These are phyloP conservation scores for Anoplophora glabripennis DNA, from an alignment of 1,140 invertebrate genomes.

Conservation along the genomic window DNA sequence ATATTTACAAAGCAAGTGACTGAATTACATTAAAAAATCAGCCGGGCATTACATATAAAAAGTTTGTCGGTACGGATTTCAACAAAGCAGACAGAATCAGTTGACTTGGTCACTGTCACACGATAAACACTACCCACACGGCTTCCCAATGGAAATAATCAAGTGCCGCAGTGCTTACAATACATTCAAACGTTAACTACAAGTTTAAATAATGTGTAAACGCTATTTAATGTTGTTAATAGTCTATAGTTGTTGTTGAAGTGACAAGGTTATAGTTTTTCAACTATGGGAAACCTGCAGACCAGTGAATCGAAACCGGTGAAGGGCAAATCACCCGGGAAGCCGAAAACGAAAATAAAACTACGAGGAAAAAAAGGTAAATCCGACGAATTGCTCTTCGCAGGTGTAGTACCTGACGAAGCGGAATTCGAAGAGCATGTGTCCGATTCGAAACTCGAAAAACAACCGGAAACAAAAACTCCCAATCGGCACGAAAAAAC, in stretches of 20 bases:
- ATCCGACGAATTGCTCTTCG: conserved; percentile 33
- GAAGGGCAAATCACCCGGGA: conserved; percentile 33
- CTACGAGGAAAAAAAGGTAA: conserved; percentile 38
- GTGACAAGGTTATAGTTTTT: background rate
- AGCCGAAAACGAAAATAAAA: conserved; percentile 37
- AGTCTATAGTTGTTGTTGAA: conserved; percentile 7
- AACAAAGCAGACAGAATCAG: background rate
- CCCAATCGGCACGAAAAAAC: background rate
- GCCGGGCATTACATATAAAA: conserved; percentile 2
- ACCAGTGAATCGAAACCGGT: conserved; percentile 30
- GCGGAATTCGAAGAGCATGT: conserved; percentile 15
- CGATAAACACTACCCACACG: no score
- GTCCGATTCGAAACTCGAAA: conserved; percentile 2
- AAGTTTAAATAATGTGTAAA: conserved; percentile 6
- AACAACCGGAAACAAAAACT: conserved; percentile 6
- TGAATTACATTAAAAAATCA: conserved; percentile 7
- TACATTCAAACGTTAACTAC: background rate
- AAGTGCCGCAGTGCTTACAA: no score
- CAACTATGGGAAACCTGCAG: conserved; percentile 37
- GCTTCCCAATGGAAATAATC: no score
- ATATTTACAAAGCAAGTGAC: conserved; percentile 12
- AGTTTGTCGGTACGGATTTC: background rate
- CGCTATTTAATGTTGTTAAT: background rate
- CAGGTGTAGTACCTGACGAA: conserved; percentile 28
- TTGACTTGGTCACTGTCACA: background rate